Percentiles rank a stretch among this genome's conserved stretches.
phyloP scores from a whole-genome alignment of 2,888 invertebrate species.

The Ectemnius cavifrons region DNA sequence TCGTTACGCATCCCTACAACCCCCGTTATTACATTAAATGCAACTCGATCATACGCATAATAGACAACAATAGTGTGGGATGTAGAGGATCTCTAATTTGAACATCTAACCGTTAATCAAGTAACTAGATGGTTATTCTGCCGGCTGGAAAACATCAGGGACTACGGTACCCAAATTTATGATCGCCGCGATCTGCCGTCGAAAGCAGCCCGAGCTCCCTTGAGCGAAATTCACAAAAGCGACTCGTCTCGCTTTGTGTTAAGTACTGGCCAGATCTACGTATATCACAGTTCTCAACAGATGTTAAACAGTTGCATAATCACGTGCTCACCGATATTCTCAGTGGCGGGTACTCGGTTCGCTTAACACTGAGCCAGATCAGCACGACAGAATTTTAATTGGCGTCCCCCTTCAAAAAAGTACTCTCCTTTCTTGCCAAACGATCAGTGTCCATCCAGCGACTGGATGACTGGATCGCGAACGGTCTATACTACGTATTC shows the following conservation, averaged over 20 bases:
- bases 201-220: constrained; percentile 16
- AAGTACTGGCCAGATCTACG: constrained; percentile 69
- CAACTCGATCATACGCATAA: constrained; percentile 51
- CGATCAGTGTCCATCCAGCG: constrained; percentile 19
- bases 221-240: constrained; percentile 46
- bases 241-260: constrained; percentile 41
- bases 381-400: constrained; percentile 33
- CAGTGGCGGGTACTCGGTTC: constrained; percentile 18
- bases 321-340: background rate
- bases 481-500: constrained; percentile 39
- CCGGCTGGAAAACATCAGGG: constrained; percentile 38
- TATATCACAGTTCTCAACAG: constrained; percentile 69
- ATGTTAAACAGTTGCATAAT: constrained; percentile 44
- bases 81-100: constrained; percentile 57
- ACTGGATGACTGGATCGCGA: constrained; percentile 17
- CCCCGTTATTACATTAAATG: constrained; percentile 53
- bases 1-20: constrained; percentile 34
- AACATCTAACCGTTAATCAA: constrained; percentile 60
- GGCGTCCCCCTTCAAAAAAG: background rate
- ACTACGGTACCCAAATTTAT: constrained; percentile 36
- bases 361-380: constrained; percentile 21
- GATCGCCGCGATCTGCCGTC: constrained; percentile 14
- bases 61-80: constrained; percentile 67
- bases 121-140: constrained; percentile 41
- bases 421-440: constrained; percentile 16